Conservation (phyloP, 2,888 invertebrate genomes). For the Bellardia bayeri region DNA sequence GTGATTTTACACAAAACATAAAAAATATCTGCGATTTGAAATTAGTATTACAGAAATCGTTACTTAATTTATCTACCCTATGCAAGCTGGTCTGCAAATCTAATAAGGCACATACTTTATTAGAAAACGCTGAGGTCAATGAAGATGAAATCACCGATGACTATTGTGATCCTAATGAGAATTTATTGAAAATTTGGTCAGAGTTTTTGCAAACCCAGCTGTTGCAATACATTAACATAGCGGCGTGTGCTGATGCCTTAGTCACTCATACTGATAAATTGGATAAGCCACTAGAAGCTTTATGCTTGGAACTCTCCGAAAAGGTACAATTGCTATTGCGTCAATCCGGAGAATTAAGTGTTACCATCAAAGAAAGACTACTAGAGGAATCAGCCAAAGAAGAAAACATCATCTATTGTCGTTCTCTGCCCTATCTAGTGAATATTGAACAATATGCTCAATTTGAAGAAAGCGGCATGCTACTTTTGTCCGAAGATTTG, state of each 20-base stretch:
- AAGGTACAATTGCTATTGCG: slow-evolving; percentile 78
- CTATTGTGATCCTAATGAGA: slow-evolving; percentile 81
- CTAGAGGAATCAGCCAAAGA: slow-evolving; percentile 75
- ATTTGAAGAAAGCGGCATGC: slow-evolving; percentile 80
- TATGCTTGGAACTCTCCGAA: slow-evolving; percentile 78
- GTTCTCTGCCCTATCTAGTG: slow-evolving; percentile 77
- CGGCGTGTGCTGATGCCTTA: slow-evolving; percentile 77
- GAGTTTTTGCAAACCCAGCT: slow-evolving; percentile 78
- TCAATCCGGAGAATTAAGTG: slow-evolving; percentile 77
- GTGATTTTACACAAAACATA: slow-evolving; percentile 72
- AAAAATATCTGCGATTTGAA: slow-evolving; percentile 71
- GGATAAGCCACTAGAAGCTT: slow-evolving; percentile 66
- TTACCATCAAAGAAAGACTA: slow-evolving; percentile 78
- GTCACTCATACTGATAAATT: slow-evolving; percentile 71
- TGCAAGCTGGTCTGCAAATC: slow-evolving; percentile 80
- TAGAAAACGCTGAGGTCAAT: slow-evolving; percentile 66
- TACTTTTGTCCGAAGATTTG: slow-evolving; percentile 80
- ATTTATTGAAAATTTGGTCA: slow-evolving; percentile 80
- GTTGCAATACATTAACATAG: slow-evolving; percentile 77
- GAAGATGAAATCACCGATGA: slow-evolving; percentile 81
- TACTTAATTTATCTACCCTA: slow-evolving; percentile 79
- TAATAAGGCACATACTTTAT: slow-evolving; percentile 54
- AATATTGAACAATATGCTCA: slow-evolving; percentile 77
- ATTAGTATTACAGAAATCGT: slow-evolving; percentile 76
- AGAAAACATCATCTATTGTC: slow-evolving; percentile 76